These are phyloP conservation scores for Caenorhabditis sp. DNA, from an alignment of 2,888 invertebrate species.

Conservation along the genomic window DNA sequence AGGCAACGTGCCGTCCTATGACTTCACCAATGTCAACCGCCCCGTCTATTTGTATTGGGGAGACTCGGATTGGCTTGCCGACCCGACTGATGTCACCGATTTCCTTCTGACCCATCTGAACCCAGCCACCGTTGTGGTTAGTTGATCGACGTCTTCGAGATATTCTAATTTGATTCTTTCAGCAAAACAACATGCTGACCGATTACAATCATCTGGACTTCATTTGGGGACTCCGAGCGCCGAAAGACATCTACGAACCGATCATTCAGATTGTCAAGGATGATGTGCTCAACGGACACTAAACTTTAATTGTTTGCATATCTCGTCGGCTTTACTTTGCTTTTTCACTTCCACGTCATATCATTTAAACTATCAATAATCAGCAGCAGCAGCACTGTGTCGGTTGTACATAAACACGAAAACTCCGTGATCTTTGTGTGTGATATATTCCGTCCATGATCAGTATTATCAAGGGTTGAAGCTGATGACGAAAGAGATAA, in stretches of 20 bases:
- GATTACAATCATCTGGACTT: conserved; percentile 77
- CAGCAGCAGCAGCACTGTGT: conserved; percentile 35
- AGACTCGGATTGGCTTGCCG: conserved; percentile 75
- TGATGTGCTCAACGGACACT: conserved; percentile 53
- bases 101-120: conserved; percentile 58
- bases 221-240: conserved; percentile 75
- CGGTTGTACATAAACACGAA: conserved; percentile 17
- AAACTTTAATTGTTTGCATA: conserved; percentile 12
- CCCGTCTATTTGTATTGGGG: conserved; percentile 75
- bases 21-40: conserved; percentile 70
- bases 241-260: conserved; percentile 72
- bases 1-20: conserved; percentile 68
- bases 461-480: conserved; percentile 26
- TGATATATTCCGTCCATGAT: conserved; percentile 4
- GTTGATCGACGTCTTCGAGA: background rate
- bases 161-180: conserved; percentile 1
- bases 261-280: conserved; percentile 66
- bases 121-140: conserved; percentile 42
- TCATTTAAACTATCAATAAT: conserved; percentile 18
- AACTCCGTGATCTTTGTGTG: conserved; percentile 41
- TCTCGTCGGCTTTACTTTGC: background rate
- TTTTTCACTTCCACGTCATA: conserved; percentile 5
- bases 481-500: conserved; percentile 53
- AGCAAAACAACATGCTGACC: conserved; percentile 64
- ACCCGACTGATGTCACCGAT: conserved; percentile 69